Evolutionary conservation across 2,888 invertebrate species (phyloP).

Genomic region (Dryocosmus kuriphilus): DNA sequence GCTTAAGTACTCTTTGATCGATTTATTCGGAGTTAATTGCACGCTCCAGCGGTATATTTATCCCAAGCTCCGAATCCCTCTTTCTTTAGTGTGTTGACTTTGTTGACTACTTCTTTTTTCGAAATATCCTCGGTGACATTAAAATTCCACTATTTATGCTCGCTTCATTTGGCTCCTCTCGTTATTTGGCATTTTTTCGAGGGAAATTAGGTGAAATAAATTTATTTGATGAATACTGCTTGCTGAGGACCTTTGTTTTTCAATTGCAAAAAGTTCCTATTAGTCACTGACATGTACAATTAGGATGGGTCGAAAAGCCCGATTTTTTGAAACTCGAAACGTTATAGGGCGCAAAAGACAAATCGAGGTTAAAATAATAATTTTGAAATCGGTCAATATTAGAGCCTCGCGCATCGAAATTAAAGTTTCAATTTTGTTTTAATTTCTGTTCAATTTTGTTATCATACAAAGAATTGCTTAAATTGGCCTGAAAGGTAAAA

Average conservation of each 20-base stretch:
- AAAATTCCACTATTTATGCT: background rate
- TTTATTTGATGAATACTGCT: background rate
- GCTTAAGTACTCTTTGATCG: constrained; percentile 59
- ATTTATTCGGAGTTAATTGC: constrained; percentile 51
- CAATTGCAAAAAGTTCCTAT: background rate
- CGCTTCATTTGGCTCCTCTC: background rate
- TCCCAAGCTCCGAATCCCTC: background rate
- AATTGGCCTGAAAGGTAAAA: too few species aligned
- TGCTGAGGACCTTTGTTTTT: background rate
- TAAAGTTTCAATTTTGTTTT: too few species aligned
- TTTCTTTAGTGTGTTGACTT: constrained; percentile 11
- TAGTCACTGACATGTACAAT: too few species aligned
- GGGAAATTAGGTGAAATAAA: background rate
- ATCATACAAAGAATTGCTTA: too few species aligned
- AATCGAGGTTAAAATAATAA: too few species aligned
- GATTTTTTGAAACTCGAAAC: too few species aligned
- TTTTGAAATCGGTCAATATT: too few species aligned
- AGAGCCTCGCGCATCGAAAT: too few species aligned
- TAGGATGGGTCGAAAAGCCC: too few species aligned
- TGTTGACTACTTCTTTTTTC: background rate
- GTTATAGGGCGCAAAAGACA: too few species aligned
- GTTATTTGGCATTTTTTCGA: background rate
- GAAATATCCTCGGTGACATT: background rate
- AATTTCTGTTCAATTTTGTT: too few species aligned
- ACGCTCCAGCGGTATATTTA: constrained; percentile 12